Conservation (phyloP, 2,888 invertebrate species). For the Thera obeliscata region DNA sequence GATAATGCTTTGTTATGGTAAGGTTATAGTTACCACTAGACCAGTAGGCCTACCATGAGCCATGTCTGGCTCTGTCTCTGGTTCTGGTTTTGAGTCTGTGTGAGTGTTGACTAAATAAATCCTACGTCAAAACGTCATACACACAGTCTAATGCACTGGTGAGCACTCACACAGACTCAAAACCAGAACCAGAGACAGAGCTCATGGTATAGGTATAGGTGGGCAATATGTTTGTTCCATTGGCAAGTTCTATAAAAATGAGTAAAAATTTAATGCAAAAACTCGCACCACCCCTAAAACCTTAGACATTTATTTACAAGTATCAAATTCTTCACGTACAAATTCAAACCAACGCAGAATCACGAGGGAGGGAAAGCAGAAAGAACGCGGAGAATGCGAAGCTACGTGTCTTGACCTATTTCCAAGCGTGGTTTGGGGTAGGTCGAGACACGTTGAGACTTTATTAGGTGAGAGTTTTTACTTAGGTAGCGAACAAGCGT, state of each 20-base stretch:
- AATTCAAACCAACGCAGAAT: slow-evolving; percentile 23
- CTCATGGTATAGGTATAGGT: no score
- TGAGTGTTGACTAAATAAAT: no score
- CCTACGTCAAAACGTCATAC: no score
- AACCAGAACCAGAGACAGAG: no score
- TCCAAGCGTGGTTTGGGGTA: slow-evolving; percentile 46
- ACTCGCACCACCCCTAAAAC: slow-evolving; percentile 17
- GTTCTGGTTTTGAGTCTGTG: no score
- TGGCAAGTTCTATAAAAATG: not conserved
- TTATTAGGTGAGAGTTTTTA: slow-evolving; percentile 11
- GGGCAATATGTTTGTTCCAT: no score
- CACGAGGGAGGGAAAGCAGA: slow-evolving; percentile 27
- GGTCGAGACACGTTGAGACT: slow-evolving; percentile 39
- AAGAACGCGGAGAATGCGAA: slow-evolving; percentile 34
- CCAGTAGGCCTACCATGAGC: no score
- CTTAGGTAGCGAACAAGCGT: slow-evolving; percentile 4
- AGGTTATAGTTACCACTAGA: no score
- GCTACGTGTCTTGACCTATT: slow-evolving; percentile 51
- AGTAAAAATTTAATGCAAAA: not conserved
- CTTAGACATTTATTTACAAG: slow-evolving; percentile 14
- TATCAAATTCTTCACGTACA: slow-evolving; percentile 10
- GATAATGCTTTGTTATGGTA: no score
- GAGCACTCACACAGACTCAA: no score
- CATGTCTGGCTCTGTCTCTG: no score
- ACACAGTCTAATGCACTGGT: no score